Percentiles rank a stretch among this genome's conserved stretches.
Conservation (phyloP, 2,888 invertebrate genomes). For the Lasiommata megera region DNA sequence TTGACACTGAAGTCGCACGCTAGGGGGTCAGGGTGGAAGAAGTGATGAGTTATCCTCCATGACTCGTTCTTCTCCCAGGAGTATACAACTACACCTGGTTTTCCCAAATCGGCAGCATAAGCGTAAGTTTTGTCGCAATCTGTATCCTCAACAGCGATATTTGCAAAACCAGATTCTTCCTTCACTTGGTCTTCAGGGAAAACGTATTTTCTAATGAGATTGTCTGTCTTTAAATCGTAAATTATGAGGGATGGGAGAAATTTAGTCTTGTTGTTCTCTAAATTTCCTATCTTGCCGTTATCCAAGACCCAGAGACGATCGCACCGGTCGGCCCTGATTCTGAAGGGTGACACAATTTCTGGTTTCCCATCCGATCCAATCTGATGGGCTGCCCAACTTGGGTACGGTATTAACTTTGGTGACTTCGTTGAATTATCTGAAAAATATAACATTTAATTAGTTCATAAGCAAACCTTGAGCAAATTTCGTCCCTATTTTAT, state of each 20-base stretch:
- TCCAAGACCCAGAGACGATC: slow-evolving; percentile 90
- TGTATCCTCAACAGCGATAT: slow-evolving; percentile 88
- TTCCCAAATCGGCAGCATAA: slow-evolving; percentile 86
- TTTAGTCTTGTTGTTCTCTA: slow-evolving; percentile 71
- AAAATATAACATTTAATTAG: background rate
- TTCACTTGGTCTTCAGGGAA: slow-evolving; percentile 85
- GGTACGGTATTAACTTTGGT: slow-evolving; percentile 88
- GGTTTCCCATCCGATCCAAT: slow-evolving; percentile 69
- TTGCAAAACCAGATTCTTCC: slow-evolving; percentile 86
- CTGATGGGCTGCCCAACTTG: slow-evolving; percentile 89
- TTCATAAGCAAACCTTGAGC: background rate
- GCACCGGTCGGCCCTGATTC: slow-evolving; percentile 87
- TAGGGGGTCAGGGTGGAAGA: slow-evolving; percentile 86
- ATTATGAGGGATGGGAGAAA: slow-evolving; percentile 84
- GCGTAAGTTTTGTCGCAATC: slow-evolving; percentile 87
- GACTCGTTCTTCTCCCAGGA: slow-evolving; percentile 87
- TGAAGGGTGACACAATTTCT: slow-evolving; percentile 87
- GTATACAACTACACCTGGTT: slow-evolving; percentile 87
- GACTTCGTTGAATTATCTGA: slow-evolving; percentile 85
- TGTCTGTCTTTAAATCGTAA: slow-evolving; percentile 87
- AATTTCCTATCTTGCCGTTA: slow-evolving; percentile 84
- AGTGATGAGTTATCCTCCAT: slow-evolving; percentile 87
- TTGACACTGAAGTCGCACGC: slow-evolving; percentile 87
- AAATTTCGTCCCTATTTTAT: background rate
- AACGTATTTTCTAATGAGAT: slow-evolving; percentile 83